A percentile compares a stretch with the other conserved stretches of the same genome.
These are phyloP conservation scores for Sminthurinus aureus DNA, from an alignment of 2,888 invertebrate species.

Conservation along the genomic window DNA sequence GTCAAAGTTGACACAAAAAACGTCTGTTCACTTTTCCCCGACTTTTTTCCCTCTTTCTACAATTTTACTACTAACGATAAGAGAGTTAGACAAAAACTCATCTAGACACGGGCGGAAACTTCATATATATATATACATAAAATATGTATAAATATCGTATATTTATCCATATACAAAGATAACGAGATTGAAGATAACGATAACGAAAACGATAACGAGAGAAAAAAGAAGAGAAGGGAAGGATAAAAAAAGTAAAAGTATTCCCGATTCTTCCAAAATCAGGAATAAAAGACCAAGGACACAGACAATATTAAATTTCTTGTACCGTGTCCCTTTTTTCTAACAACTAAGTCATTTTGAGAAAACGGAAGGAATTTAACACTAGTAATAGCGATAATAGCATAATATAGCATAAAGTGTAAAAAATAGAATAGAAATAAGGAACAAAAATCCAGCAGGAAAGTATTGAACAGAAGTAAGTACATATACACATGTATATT, in stretches of 20 bases:
- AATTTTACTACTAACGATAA: neutral
- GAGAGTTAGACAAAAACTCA: neutral
- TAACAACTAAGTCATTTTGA: neutral
- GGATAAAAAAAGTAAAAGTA: too few relatives aligned
- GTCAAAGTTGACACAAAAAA: too few relatives aligned
- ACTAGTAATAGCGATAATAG: neutral
- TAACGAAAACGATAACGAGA: too few relatives aligned
- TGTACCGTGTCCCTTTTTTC: neutral
- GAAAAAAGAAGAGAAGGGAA: too few relatives aligned
- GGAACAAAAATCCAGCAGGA: neutral
- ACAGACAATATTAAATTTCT: neutral
- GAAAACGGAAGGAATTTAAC: neutral
- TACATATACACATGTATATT: neutral
- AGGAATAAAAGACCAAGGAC: neutral
- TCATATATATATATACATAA: too few relatives aligned
- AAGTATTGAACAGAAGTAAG: too few relatives aligned
- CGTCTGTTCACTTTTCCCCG: too few relatives aligned
- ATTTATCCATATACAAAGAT: too few relatives aligned
- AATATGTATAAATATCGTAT: too few relatives aligned
- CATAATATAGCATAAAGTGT: neutral
- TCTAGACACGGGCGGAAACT: too few relatives aligned
- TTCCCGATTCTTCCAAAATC: neutral
- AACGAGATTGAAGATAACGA: too few relatives aligned
- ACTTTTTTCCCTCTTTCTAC: too few relatives aligned
- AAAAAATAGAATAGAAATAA: neutral